phyloP scores from a whole-genome alignment of 2,113 vertebrate genomes.

The Columba livia region DNA sequence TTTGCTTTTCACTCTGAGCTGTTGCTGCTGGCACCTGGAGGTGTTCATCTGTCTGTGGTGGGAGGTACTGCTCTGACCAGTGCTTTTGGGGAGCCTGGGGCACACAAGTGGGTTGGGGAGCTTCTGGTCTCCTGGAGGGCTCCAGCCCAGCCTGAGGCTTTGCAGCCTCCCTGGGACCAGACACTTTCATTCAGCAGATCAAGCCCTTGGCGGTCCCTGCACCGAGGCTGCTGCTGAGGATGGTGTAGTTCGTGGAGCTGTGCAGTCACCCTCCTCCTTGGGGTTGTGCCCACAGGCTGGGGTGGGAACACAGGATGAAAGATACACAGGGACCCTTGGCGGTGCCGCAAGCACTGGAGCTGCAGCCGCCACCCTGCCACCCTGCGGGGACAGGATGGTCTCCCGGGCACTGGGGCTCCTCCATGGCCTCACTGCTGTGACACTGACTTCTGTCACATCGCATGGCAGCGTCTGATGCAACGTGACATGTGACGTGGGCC shows the following conservation, averaged over 20 bases:
- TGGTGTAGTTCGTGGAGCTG: fast-evolving
- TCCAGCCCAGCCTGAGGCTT: background rate
- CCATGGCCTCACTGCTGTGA: background rate
- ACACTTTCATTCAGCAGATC: background rate
- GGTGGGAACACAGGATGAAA: background rate
- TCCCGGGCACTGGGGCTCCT: fast-evolving
- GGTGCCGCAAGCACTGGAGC: fast-evolving
- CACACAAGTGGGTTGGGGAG: fast-evolving
- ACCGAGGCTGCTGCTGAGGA: background rate
- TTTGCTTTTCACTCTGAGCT: background rate
- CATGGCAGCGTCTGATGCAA: background rate
- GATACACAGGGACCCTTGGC: background rate
- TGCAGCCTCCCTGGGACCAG: background rate
- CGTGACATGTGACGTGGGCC: fast-evolving
- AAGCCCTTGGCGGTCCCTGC: background rate
- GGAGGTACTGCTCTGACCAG: background rate
- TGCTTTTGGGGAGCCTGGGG: background rate
- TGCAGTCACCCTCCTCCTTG: background rate
- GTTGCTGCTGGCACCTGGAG: background rate
- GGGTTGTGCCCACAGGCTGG: background rate
- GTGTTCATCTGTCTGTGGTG: background rate
- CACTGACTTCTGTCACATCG: background rate
- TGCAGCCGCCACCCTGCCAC: background rate
- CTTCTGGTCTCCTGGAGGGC: background rate
- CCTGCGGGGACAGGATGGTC: background rate